Evolutionary conservation across 2,888 invertebrate species (phyloP).

Genomic region (Gibbula magus): DNA sequence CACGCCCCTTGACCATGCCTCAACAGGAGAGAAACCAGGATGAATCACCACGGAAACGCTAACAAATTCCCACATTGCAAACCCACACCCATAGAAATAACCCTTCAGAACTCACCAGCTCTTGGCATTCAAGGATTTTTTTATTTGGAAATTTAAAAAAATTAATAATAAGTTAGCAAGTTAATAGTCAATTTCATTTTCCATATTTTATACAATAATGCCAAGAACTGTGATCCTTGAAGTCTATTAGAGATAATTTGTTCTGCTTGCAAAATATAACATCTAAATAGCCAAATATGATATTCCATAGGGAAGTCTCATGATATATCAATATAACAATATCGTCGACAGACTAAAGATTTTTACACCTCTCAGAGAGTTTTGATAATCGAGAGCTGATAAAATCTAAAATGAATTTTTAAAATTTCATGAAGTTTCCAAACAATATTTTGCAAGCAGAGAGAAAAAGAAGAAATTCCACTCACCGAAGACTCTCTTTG

Average conservation of each 20-base stretch:
- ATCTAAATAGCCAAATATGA: neutral
- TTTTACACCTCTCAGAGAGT: too few relatives aligned
- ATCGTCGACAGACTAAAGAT: neutral
- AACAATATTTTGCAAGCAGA: neutral
- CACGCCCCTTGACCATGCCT: constrained; percentile 9
- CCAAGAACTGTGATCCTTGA: neutral
- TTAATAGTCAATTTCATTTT: neutral
- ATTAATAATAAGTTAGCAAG: neutral
- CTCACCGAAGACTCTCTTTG: constrained; percentile 78
- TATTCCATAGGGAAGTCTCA: neutral
- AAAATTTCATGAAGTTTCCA: neutral
- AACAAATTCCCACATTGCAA: constrained; percentile 1
- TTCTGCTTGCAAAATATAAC: neutral
- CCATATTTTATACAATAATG: neutral
- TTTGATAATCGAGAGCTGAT: too few relatives aligned
- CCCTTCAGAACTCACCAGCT: neutral
- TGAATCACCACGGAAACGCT: neutral
- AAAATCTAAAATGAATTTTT: neutral
- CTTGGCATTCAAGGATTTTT: too few relatives aligned
- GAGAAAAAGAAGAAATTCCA: constrained; percentile 6
- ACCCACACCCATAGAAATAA: neutral
- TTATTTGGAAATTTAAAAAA: neutral
- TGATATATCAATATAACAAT: neutral
- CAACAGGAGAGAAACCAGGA: neutral
- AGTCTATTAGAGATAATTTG: neutral